phyloP scores from a whole-genome alignment of 2,888 invertebrate genomes.

The Cryptocheilus praepositus region DNA sequence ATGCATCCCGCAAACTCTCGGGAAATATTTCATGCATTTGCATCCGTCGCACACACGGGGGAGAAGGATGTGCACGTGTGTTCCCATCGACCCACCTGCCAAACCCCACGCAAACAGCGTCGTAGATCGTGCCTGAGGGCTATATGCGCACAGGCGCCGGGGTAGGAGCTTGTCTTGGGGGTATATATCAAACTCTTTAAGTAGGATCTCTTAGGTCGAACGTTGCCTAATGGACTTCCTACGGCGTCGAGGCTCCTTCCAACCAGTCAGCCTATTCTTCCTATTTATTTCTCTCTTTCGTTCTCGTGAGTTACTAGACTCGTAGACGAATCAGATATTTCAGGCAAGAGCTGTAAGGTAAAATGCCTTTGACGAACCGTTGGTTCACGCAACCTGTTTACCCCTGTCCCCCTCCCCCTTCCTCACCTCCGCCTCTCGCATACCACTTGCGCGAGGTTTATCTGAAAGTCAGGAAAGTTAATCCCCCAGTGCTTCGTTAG shows the following conservation, averaged over 20 bases:
- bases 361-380: constrained; percentile 24
- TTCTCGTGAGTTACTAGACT: constrained; percentile 30
- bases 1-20: constrained; percentile 37
- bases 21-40: constrained; percentile 45
- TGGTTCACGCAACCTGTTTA: constrained; percentile 2
- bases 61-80: too few species aligned
- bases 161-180: constrained; percentile 35
- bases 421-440: not conserved
- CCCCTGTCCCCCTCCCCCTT: constrained; percentile 14
- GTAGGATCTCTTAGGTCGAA: constrained; percentile 44
- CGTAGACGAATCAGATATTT: constrained; percentile 38
- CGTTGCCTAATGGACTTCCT: constrained; percentile 62
- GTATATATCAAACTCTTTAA: constrained; percentile 49
- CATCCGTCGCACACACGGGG: constrained; percentile 37
- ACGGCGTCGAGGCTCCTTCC: constrained; percentile 34
- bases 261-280: constrained; percentile 8
- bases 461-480: constrained; percentile 12
- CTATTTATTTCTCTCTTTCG: too few species aligned
- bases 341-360: constrained; percentile 11
- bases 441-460: too few species aligned
- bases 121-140: too few species aligned
- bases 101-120: too few species aligned
- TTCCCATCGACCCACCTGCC: too few species aligned
- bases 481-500: constrained; percentile 20
- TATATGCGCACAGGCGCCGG: constrained; percentile 4